Percentiles rank a stretch among this genome's conserved stretches.
phyloP scores from a whole-genome alignment of 2,797 vertebrate species.

The Notolabrus celidotus region DNA sequence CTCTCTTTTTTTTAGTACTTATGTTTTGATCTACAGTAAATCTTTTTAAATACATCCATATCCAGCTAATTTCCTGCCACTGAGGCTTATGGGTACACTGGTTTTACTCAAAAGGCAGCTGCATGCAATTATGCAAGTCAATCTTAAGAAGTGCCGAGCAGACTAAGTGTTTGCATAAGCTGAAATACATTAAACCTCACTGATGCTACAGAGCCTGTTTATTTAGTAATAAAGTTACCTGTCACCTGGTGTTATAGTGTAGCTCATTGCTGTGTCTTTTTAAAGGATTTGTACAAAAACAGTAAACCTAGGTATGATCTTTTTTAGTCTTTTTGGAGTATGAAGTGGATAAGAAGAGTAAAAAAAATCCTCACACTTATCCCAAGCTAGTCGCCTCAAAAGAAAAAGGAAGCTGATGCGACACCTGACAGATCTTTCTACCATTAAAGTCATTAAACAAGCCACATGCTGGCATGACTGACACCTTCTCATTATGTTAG shows the following conservation, averaged over 20 bases:
- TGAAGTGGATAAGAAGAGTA: neutral
- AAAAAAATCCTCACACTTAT: no score
- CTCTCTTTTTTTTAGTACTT: no score
- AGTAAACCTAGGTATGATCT: neutral
- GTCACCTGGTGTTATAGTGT: neutral
- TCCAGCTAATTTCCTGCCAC: neutral
- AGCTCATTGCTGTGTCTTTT: neutral
- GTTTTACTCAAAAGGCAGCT: neutral
- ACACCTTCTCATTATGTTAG: slow-evolving; percentile 23
- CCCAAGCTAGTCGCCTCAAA: neutral
- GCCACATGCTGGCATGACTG: slow-evolving; percentile 1
- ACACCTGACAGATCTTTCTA: neutral
- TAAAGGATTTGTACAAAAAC: no score
- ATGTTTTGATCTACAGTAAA: no score
- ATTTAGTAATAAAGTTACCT: neutral
- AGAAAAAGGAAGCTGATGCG: neutral
- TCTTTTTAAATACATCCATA: no score
- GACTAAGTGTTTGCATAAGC: neutral
- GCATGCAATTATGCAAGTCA: neutral
- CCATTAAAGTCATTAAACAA: neutral
- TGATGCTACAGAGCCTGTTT: neutral
- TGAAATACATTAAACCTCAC: neutral
- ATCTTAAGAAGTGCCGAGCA: neutral
- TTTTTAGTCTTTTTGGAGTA: neutral
- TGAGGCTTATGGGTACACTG: neutral